Conservation (phyloP, 2,888 invertebrate species). For the Meiosimyza platycephala region DNA sequence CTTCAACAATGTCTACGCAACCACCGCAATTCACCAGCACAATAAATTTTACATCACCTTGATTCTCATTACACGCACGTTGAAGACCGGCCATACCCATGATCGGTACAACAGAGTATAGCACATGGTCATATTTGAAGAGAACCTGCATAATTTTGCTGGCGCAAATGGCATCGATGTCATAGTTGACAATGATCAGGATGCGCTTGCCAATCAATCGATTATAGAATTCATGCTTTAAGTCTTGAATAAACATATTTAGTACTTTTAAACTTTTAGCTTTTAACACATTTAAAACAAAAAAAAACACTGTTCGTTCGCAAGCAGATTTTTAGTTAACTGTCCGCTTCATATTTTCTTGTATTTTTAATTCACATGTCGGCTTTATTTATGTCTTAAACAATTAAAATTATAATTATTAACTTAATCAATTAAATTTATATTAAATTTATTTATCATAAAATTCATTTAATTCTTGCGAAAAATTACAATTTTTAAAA, state of each 20-base stretch:
- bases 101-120: slow-evolving; percentile 89
- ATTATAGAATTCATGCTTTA: slow-evolving; percentile 88
- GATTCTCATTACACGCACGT: slow-evolving; percentile 61
- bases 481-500: slow-evolving; percentile 15
- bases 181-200: slow-evolving; percentile 88
- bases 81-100: slow-evolving; percentile 81
- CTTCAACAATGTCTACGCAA: too few species aligned
- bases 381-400: too few species aligned
- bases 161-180: slow-evolving; percentile 94
- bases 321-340: background rate
- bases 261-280: background rate
- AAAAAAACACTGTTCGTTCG: background rate
- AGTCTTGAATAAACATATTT: slow-evolving; percentile 86
- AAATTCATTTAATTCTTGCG: too few species aligned
- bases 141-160: slow-evolving; percentile 91
- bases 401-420: too few species aligned
- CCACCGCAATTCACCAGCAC: too few species aligned
- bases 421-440: too few species aligned
- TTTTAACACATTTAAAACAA: too few species aligned
- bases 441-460: too few species aligned
- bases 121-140: slow-evolving; percentile 88
- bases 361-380: too few species aligned
- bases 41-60: too few species aligned
- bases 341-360: background rate
- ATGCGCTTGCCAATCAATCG: slow-evolving; percentile 84